Evolutionary conservation across 1,140 invertebrate species (phyloP).

Genomic region (Microplitis mediator): DNA sequence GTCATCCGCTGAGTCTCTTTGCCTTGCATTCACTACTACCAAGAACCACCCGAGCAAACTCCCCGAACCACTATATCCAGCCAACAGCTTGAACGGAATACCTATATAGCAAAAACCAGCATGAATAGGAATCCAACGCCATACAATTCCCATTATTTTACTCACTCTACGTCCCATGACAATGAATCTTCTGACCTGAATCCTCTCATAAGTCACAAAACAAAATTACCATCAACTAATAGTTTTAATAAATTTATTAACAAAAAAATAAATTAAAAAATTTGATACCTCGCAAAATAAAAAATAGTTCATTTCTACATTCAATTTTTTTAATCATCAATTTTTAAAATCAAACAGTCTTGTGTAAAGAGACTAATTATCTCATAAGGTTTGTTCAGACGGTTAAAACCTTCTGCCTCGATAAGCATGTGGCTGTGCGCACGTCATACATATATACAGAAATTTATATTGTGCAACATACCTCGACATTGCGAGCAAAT

Average conservation of each 20-base stretch:
- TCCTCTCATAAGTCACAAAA: neutral
- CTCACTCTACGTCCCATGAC: slow-evolving; percentile 45
- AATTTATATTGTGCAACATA: neutral
- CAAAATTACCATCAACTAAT: neutral
- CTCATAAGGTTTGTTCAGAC: no score
- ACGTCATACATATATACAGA: neutral
- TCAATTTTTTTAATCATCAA: no score
- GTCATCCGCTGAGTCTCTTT: slow-evolving; percentile 10
- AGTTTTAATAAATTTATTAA: no score
- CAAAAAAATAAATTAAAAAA: no score
- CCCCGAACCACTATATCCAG: neutral
- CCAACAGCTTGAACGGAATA: slow-evolving; percentile 37
- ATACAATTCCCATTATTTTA: slow-evolving; percentile 53
- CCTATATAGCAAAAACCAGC: slow-evolving; percentile 27
- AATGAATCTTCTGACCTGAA: slow-evolving; percentile 34
- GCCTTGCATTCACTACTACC: neutral
- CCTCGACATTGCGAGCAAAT: neutral
- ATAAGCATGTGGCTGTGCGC: neutral
- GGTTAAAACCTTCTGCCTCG: no score
- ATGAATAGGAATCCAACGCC: slow-evolving; percentile 52
- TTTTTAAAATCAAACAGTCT: no score
- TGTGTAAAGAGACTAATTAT: no score
- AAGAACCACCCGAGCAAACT: neutral
- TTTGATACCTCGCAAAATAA: no score
- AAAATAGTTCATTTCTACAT: no score